Evolutionary conservation across 2,888 invertebrate genomes (phyloP).

Genomic region (Minunthozetes semirufus): DNA sequence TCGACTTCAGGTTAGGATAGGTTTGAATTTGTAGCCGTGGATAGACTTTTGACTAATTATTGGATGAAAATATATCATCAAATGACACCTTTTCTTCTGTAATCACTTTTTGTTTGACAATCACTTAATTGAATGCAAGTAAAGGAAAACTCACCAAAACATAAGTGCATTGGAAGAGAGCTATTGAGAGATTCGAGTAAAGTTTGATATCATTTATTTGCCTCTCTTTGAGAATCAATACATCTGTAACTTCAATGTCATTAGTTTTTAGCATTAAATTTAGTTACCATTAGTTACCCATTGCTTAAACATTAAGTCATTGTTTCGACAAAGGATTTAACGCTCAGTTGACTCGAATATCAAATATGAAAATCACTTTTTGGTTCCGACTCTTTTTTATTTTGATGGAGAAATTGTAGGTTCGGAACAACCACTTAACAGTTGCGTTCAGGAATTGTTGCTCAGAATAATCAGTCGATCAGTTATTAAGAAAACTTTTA

Average conservation of each 20-base stretch:
- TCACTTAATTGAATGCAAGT: neutral
- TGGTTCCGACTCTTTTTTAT: too few species aligned
- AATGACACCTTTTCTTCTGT: neutral
- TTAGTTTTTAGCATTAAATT: neutral
- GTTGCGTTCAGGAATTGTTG: too few species aligned
- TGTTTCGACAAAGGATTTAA: neutral
- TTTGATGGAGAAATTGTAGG: too few species aligned
- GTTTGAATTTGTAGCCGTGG: neutral
- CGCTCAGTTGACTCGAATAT: too few species aligned
- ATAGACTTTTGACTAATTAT: neutral
- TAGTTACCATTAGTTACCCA: neutral
- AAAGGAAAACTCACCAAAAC: too few species aligned
- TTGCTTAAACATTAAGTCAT: neutral
- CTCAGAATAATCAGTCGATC: neutral
- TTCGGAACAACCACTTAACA: too few species aligned
- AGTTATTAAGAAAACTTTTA: neutral
- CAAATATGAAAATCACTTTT: too few species aligned
- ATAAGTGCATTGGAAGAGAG: too few species aligned
- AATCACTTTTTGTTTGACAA: neutral
- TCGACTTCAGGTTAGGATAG: neutral
- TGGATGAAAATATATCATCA: neutral
- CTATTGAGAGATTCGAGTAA: too few species aligned
- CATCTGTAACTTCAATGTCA: neutral
- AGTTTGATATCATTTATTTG: neutral
- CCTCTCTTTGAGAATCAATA: neutral